A percentile compares a stretch with the other conserved stretches of the same genome.
phyloP scores from a whole-genome alignment of 2,797 vertebrate species.

The Characodon lateralis region DNA sequence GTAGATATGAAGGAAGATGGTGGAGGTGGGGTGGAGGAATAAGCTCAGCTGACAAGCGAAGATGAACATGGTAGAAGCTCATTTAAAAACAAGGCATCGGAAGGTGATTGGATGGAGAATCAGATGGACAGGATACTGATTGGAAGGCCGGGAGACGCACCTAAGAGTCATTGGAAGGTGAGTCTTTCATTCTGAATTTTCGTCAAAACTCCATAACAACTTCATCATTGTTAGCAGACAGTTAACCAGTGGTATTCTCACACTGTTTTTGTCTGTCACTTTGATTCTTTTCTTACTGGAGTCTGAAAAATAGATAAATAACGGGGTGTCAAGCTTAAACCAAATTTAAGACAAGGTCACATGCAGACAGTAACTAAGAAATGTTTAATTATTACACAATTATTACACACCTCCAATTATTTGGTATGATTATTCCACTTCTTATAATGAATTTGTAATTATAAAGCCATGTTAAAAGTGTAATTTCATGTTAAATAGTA shows the following conservation, averaged over 20 bases:
- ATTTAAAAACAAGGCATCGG: no score
- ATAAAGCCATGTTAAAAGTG: slow-evolving; percentile 4
- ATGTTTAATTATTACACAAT: not conserved
- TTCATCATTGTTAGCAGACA: not conserved
- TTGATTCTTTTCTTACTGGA: not conserved
- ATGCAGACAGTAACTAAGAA: not conserved
- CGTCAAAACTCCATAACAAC: not conserved
- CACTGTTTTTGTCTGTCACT: not conserved
- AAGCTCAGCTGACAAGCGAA: no score
- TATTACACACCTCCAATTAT: not conserved
- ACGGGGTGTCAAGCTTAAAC: not conserved
- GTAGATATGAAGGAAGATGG: no score
- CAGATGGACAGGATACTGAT: no score
- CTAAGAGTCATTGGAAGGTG: no score
- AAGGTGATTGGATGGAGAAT: no score
- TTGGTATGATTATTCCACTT: not conserved
- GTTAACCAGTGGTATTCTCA: not conserved
- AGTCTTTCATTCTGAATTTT: no score
- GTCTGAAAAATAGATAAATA: not conserved
- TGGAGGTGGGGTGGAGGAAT: no score
- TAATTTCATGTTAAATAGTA: not conserved
- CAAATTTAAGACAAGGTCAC: not conserved
- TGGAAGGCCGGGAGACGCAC: no score
- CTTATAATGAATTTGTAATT: not conserved
- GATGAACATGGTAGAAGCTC: no score